Base-by-base conservation (phyloP, 2,888 invertebrate genomes). In the Agonopterix alstromeriana region DNA sequence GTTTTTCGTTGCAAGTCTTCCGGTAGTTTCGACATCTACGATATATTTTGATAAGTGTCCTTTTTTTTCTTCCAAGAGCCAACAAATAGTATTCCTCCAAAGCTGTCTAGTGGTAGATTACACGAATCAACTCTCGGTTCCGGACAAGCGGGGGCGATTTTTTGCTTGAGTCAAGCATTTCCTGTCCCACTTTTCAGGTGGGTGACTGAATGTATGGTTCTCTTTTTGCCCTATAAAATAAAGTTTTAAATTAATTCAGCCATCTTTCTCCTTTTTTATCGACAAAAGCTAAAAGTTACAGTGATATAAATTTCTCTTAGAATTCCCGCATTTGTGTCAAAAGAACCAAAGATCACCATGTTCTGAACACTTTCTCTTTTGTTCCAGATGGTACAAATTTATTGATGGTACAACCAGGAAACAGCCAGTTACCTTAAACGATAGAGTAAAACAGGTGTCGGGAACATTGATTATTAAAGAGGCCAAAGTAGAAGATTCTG, bases 361-460 rank as follows among this genome's bases (percentile, higher is more conserved):
- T 42, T 54, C 69, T 85, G 62, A 87, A 77, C 72, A 45, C 51
- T 27, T 65, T 87, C 73, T 88, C 75, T 63, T 67, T 91, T 90
- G 90, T 94, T 94, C 10, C 93, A 97, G 97, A 90, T 97, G 97
- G 97, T 97, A 95, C 85, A 97, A 97, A 79, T 97, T 97, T 82
- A 93, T 96, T 66, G 97, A 97, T 63, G 96, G 96, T 47, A 94
- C 95, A 1, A 92, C 93, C 3, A 91, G 95, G 48, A 95, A 96
- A 73, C 95, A 95, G 76, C 94, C 95, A n/a, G 96, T 97, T n/a
- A 91, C 93, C 38, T 85, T 97, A 57, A 95, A 96, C 74, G 97
- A 97, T 54, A 92, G 97, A 64, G 94, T 97, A 12, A 95, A 96
- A 67, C 97, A 97, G 89, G 95, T 97, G 10, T 97, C 97, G 53